Percentiles rank a stretch among this genome's conserved stretches.
Evolutionary conservation across 2,797 vertebrate species (phyloP).

Genomic region (Limosa lapponica): DNA sequence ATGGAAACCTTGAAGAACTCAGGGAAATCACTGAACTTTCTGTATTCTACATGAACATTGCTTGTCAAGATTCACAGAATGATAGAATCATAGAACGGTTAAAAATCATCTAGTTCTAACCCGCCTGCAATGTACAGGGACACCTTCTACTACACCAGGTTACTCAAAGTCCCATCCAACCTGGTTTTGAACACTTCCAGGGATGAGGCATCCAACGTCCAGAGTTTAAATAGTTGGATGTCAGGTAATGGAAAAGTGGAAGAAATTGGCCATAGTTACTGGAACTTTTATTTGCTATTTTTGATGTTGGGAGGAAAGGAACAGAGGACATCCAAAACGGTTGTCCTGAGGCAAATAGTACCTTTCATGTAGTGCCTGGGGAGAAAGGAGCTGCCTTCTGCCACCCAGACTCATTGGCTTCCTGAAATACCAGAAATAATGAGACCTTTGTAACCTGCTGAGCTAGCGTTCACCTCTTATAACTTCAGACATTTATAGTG

Average conservation of each 20-base stretch:
- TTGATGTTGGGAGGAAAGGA: not conserved
- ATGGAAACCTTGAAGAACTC: not conserved
- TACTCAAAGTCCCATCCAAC: not conserved
- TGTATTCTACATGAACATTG: not conserved
- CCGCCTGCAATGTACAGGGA: not conserved
- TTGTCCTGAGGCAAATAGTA: not conserved
- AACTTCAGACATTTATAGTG: not conserved
- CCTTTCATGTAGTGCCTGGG: not conserved
- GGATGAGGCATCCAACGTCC: not conserved
- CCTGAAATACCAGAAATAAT: not conserved
- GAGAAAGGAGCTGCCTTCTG: not conserved
- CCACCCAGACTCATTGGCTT: not conserved
- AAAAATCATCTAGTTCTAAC: not conserved
- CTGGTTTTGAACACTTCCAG: not conserved
- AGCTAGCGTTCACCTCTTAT: not conserved
- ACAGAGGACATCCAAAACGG: not conserved
- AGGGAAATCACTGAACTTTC: not conserved
- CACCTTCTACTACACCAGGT: not conserved
- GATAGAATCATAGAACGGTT: not conserved
- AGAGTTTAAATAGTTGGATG: not conserved
- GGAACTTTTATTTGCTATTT: not conserved
- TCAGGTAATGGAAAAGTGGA: not conserved
- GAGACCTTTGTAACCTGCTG: not conserved
- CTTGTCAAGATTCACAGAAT: not conserved
- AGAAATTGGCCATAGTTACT: not conserved